Conservation (phyloP, 1,140 invertebrate species). For the Drosophila navojoa region DNA sequence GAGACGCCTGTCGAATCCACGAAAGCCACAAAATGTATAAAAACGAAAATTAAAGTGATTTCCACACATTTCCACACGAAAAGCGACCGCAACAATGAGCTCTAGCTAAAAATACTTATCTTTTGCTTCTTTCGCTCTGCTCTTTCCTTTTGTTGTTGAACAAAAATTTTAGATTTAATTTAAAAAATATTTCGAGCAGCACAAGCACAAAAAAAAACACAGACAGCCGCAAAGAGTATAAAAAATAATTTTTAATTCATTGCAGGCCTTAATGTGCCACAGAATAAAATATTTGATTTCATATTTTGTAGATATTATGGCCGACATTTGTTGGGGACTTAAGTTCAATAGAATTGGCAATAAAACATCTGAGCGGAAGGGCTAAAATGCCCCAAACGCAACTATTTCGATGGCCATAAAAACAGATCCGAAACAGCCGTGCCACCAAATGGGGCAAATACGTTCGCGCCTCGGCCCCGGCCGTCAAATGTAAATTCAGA, state of each 20-base stretch:
- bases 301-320: slow-evolving; percentile 27
- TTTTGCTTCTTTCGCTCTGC: background rate
- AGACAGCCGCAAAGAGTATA: slow-evolving; percentile 40
- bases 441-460: slow-evolving; percentile 11
- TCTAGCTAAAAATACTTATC: slow-evolving; percentile 67
- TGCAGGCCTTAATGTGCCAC: slow-evolving; percentile 26
- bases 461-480: background rate
- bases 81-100: slow-evolving; percentile 71
- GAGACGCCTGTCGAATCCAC: slow-evolving; percentile 59
- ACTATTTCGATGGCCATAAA: slow-evolving; percentile 43
- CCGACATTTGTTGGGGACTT: slow-evolving; percentile 42
- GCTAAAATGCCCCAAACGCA: slow-evolving; percentile 50
- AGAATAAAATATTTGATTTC: slow-evolving; percentile 14
- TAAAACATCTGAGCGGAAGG: slow-evolving; percentile 58
- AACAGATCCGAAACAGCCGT: slow-evolving; percentile 28
- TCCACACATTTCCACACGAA: slow-evolving; percentile 60
- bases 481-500: slow-evolving; percentile 15
- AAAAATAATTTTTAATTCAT: slow-evolving; percentile 29
- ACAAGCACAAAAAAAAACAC: background rate
- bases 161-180: slow-evolving; percentile 46
- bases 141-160: slow-evolving; percentile 30
- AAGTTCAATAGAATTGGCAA: slow-evolving; percentile 75
- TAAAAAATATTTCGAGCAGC: slow-evolving; percentile 47
- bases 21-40: slow-evolving; percentile 27
- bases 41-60: slow-evolving; percentile 68